Percentiles rank a stretch among this genome's conserved stretches.
Evolutionary conservation across 2,888 invertebrate species (phyloP).

Genomic region (Thelaira solivaga): DNA sequence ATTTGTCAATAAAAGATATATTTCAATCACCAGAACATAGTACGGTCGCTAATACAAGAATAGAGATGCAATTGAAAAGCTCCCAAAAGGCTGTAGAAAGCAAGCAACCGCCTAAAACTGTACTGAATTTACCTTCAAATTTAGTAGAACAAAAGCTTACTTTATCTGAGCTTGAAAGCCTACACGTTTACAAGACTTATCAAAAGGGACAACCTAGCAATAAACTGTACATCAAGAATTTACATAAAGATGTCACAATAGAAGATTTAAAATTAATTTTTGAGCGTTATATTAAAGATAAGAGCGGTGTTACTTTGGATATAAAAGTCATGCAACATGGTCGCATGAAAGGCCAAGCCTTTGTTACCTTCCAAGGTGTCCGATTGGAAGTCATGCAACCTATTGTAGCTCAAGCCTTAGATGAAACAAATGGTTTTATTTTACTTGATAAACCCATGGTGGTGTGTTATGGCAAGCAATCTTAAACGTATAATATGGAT

Average conservation of each 20-base stretch:
- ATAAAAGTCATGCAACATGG: slow-evolving; percentile 95
- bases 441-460: slow-evolving; percentile 93
- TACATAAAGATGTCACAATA: slow-evolving; percentile 87
- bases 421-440: slow-evolving; percentile 91
- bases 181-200: slow-evolving; percentile 92
- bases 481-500: slow-evolving; percentile 11
- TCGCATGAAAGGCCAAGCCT: slow-evolving; percentile 97
- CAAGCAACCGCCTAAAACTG: not conserved
- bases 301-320: slow-evolving; percentile 78
- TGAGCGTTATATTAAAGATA: slow-evolving; percentile 80
- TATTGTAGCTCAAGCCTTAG: slow-evolving; percentile 86
- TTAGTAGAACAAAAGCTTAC: slow-evolving; percentile 84
- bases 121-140: slow-evolving; percentile 74
- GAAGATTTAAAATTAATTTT: slow-evolving; percentile 87
- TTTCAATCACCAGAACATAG: slow-evolving; percentile 26
- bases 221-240: slow-evolving; percentile 94
- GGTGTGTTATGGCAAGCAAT: slow-evolving; percentile 86
- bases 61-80: slow-evolving; percentile 28
- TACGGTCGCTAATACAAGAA: not conserved
- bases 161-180: slow-evolving; percentile 82
- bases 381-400: slow-evolving; percentile 53
- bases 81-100: not conserved
- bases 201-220: slow-evolving; percentile 87
- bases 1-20: slow-evolving; percentile 26
- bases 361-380: slow-evolving; percentile 81